Evolutionary conservation across 2,888 invertebrate species (phyloP), one percentile per base, ranked within the genome.

Genomic region (Dicyrtomina minuta): DNA sequence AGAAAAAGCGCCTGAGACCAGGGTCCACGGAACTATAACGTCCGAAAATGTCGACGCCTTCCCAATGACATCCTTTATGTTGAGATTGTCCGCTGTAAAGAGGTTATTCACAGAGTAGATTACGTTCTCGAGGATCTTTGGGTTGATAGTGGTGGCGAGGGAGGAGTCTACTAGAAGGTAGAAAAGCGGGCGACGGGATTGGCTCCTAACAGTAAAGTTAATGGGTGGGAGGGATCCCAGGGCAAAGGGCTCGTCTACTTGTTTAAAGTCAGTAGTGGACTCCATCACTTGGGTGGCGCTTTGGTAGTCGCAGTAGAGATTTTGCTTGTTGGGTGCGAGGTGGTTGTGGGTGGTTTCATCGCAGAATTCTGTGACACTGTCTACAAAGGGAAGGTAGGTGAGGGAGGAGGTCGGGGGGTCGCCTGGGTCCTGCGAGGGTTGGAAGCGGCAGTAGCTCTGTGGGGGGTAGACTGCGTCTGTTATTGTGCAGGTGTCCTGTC

Each of bases 301-400:
- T 10, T 15, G n/a, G 27, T 61, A 27, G 22, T 24, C 61, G 61
- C 70, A 70, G 26, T 49, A 55, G 13, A 70, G 15, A 39, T 66
- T 70, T 26, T 70, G 70, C 26, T 59, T 43, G 20, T 39, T 59
- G n/a, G 66, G 70, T 10, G 44, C 60, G 13, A 46, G 15, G 8
- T 20, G 26, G 20, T 69, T 22, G 22, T 55, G 46, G 20, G 55
- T 53, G n/a, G 8, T 26, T 1, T 22, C 43, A 43, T 69, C 69
- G 41, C 69, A 69, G 20, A 69, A 69, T 26, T 49, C 20, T n/a
- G 6, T 8, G 22, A 69, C 56, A 26, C 41, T 33, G 12, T 66
- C 43, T 15, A 60, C 13, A 33, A 27, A 60, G 13, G 46, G 70
- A 22, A 70, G 61, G n/a, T 58, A 39, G 55, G 59, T 65, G 53